A percentile compares a stretch with the other conserved stretches of the same genome.
These are phyloP conservation scores for Erynnis tages DNA, from an alignment of 2,888 invertebrate genomes.

Conservation along the genomic window DNA sequence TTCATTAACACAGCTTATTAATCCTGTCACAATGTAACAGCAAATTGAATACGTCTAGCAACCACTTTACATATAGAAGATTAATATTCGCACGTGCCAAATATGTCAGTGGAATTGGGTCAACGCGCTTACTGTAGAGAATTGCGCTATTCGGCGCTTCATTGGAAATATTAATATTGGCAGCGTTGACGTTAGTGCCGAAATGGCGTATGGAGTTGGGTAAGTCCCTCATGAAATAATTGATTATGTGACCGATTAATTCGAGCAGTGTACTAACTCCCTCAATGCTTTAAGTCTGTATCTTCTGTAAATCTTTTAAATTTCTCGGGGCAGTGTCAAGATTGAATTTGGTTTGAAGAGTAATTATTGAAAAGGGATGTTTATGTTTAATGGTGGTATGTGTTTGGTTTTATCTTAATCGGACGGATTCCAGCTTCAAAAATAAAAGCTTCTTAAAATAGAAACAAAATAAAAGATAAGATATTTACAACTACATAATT, in stretches of 20 bases:
- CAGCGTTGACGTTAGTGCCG: conserved; percentile 18
- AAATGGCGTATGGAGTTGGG: conserved; percentile 6
- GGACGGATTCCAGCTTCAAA: no score
- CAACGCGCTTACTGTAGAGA: conserved; percentile 31
- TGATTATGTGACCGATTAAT: conserved; percentile 10
- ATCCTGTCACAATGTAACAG: conserved; percentile 25
- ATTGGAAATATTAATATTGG: conserved; percentile 36
- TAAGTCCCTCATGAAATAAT: conserved; percentile 9
- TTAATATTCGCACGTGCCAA: conserved; percentile 37
- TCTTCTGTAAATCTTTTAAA: no score
- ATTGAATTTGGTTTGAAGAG: no score
- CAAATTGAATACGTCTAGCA: conserved; percentile 34
- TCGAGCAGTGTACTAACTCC: not conserved
- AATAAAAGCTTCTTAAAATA: no score
- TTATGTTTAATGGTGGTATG: no score
- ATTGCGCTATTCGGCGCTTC: conserved; percentile 29
- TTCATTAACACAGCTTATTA: conserved; percentile 29
- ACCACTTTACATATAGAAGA: conserved; percentile 34
- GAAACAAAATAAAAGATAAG: no score
- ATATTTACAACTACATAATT: no score
- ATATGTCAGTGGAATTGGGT: conserved; percentile 38
- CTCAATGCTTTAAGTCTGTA: not conserved
- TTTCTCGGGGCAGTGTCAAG: no score
- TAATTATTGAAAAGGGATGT: no score
- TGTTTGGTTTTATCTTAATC: no score